Percentiles rank a stretch among this genome's conserved stretches.
These are phyloP conservation scores for Macaca nemestrina DNA, from an alignment of 2,113 vertebrate genomes.

Conservation along the genomic window DNA sequence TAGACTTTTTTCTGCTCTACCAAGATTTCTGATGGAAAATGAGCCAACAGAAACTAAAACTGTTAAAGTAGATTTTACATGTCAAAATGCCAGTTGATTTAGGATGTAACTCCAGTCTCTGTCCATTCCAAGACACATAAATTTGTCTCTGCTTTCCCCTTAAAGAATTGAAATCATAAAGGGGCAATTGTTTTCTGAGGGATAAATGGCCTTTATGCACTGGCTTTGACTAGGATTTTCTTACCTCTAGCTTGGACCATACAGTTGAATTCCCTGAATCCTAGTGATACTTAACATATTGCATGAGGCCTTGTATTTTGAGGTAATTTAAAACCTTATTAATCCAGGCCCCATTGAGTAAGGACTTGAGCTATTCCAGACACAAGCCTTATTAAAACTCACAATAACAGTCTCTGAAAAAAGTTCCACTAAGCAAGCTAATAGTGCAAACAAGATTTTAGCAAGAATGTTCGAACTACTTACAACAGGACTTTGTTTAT, in stretches of 20 bases:
- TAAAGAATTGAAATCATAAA: conserved; percentile 16
- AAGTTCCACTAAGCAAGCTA: conserved; percentile 58
- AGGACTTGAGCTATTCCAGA: conserved; percentile 73
- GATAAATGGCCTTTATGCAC: not conserved
- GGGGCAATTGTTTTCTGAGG: conserved; percentile 18
- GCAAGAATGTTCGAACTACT: conserved; percentile 63
- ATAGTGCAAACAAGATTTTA: conserved; percentile 58
- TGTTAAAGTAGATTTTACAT: not conserved
- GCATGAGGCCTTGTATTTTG: conserved; percentile 49
- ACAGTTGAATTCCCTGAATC: not conserved
- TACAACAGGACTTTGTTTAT: conserved; percentile 64
- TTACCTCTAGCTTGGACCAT: conserved; percentile 3
- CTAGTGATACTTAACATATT: conserved; percentile 48
- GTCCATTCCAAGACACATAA: not conserved
- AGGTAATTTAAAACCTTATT: conserved; percentile 72
- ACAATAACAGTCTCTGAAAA: conserved; percentile 55
- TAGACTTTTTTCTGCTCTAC: not conserved
- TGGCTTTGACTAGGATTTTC: conserved; percentile 3
- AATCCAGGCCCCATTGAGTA: conserved; percentile 60
- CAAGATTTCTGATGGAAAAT: conserved; percentile 28
- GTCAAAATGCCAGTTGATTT: conserved; percentile 35
- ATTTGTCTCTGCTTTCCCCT: conserved; percentile 34
- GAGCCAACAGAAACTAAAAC: not conserved
- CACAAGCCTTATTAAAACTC: conserved; percentile 68
- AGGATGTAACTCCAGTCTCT: not conserved